Base-by-base conservation (phyloP, 2,113 vertebrate species). In the Lasiurus cinereus region DNA sequence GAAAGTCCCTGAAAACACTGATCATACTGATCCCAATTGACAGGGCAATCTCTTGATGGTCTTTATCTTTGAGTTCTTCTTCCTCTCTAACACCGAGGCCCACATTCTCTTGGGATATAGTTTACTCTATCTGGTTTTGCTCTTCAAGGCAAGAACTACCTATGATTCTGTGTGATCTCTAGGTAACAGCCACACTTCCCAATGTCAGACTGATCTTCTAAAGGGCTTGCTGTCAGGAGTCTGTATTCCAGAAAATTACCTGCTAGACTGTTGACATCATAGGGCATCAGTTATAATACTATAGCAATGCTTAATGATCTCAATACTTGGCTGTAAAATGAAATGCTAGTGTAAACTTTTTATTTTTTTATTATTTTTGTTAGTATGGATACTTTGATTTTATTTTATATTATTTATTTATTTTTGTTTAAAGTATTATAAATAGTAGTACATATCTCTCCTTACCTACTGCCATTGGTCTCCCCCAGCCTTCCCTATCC, bases 51-150 rank as follows among this genome's bases (percentile, higher is more conserved):
- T 5, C 8, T 64, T 15, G 3, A 15, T 27, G 2, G 3, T 29
- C 48, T 67, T 94, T 90, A 14, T 31, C 16, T 90, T 92, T 82
- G 7, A 74, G 24, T 33, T 88, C 21, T 43, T 90, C 33, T 80
- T 18, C 33, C 62, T 72, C 11, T 21, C 66, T 22, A 46, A 36
- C 29, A 1, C 16, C 52, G 66, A 91, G 1, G 7, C 1, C 3
- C 33, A 72, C 24, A 72, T 59, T 72, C 27, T 14, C 11, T 77
- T 31, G 27, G 13, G 43, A 46, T 69, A 2, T 31, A 22, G 2
- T 19, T 73, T 70, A n/a, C 3, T 64, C 24, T 64, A 33, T n/a
- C 12, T 84, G 59, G 33, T 4, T 13, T 66, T 15, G 8, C 8
- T 70, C 36, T 76, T 76, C 19, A 62, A 77, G 62, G 14, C 29